These are phyloP conservation scores for Anguilla megastoma DNA, from an alignment of 2,797 vertebrate species.

Conservation along the genomic window DNA sequence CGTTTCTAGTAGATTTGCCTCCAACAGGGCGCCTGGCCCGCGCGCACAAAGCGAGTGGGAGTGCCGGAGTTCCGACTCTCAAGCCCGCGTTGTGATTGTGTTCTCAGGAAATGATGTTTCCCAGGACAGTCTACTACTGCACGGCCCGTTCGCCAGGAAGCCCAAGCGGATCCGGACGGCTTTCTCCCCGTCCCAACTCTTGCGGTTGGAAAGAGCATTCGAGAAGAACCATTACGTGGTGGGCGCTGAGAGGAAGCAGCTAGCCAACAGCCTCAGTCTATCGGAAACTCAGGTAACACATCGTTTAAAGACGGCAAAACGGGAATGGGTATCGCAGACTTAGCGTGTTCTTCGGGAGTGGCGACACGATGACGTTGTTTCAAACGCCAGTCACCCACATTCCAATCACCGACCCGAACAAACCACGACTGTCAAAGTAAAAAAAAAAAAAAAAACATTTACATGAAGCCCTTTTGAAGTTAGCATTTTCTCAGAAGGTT, in stretches of 20 bases:
- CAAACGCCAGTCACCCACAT: background rate
- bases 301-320: background rate
- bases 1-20: constrained; percentile 28
- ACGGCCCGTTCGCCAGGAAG: constrained; percentile 93
- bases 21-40: constrained; percentile 16
- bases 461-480: background rate
- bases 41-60: background rate
- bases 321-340: background rate
- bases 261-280: constrained; percentile 90
- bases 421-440: background rate
- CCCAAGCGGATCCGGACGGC: constrained; percentile 97
- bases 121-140: constrained; percentile 91
- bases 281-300: constrained; percentile 91
- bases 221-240: constrained; percentile 99
- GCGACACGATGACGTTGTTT: background rate
- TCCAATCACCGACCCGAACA: background rate
- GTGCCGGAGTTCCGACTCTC: background rate
- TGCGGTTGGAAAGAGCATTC: constrained; percentile 91
- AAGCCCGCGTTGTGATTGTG: constrained; percentile 23
- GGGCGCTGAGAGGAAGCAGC: constrained; percentile 93
- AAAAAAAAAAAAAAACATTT: too few relatives aligned
- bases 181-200: constrained; percentile 94
- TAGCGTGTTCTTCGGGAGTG: background rate
- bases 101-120: constrained; percentile 85
- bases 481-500: background rate